Conservation (phyloP, 2,113 vertebrate species). For the Phodopus roborovskii region DNA sequence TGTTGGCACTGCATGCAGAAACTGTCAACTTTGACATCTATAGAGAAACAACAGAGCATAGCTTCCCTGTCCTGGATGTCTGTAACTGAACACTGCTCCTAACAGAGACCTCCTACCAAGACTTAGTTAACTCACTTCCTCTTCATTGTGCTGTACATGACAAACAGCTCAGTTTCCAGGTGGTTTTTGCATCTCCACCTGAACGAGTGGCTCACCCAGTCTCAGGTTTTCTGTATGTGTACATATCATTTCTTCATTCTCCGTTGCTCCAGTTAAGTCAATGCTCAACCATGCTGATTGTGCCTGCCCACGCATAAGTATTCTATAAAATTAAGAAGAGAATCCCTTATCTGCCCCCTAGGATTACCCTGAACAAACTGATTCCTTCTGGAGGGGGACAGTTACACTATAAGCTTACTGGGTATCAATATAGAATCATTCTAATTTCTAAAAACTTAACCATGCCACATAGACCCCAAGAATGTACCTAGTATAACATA, state of each 20-base stretch:
- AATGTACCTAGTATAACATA: not conserved
- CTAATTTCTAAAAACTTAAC: not conserved
- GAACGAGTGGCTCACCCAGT: not conserved
- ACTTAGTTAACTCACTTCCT: too few relatives aligned
- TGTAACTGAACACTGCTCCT: not conserved
- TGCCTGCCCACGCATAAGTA: rapidly evolving
- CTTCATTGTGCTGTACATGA: not conserved
- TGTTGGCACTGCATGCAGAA: not conserved
- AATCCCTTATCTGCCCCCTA: not conserved
- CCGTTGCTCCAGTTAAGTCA: not conserved
- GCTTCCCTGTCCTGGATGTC: not conserved
- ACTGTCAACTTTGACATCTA: not conserved
- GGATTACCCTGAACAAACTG: rapidly evolving
- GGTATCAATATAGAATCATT: not conserved
- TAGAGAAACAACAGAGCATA: not conserved
- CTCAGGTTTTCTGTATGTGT: not conserved
- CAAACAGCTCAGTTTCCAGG: not conserved
- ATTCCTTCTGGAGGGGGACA: too few relatives aligned
- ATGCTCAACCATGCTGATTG: not conserved
- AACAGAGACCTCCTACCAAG: not conserved
- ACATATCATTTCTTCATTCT: not conserved
- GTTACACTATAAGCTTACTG: not conserved
- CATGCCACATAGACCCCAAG: not conserved
- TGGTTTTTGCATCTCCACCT: not conserved
- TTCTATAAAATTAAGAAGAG: not conserved